These are phyloP conservation scores for Bergia sp. DNA, from an alignment of 92 coral and sea anemone genomes.

Conservation along the genomic window DNA sequence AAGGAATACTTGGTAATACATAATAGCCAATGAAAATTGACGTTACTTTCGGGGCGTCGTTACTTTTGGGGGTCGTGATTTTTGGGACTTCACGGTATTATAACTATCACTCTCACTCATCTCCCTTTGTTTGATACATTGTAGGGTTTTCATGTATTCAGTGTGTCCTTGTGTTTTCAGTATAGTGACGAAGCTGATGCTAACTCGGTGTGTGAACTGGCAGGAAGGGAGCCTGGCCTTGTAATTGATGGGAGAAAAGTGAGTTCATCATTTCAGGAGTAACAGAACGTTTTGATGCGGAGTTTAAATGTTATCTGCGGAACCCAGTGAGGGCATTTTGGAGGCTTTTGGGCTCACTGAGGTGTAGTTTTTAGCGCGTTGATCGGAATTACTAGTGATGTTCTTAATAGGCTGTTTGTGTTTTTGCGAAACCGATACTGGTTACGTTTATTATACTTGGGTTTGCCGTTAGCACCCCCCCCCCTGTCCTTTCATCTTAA, in stretches of 20 bases:
- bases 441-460: too few relatives aligned
- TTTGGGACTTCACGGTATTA: background rate
- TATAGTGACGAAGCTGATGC: constrained; percentile 44
- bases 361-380: background rate
- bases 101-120: background rate
- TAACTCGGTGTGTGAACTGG: constrained; percentile 35
- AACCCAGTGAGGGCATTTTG: too few relatives aligned
- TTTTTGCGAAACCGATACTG: too few relatives aligned
- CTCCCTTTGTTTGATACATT: background rate
- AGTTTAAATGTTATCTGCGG: background rate
- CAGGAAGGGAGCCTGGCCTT: constrained; percentile 40
- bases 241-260: constrained; percentile 57
- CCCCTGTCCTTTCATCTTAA: too few relatives aligned
- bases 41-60: too few relatives aligned
- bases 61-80: too few relatives aligned
- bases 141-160: background rate
- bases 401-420: too few relatives aligned
- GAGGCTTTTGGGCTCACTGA: too few relatives aligned
- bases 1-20: too few relatives aligned
- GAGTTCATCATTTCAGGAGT: background rate
- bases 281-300: background rate
- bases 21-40: too few relatives aligned
- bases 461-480: too few relatives aligned
- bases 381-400: background rate
- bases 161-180: background rate